phyloP scores from a whole-genome alignment of 2,113 vertebrate genomes.

The Phoxinus phoxinus region DNA sequence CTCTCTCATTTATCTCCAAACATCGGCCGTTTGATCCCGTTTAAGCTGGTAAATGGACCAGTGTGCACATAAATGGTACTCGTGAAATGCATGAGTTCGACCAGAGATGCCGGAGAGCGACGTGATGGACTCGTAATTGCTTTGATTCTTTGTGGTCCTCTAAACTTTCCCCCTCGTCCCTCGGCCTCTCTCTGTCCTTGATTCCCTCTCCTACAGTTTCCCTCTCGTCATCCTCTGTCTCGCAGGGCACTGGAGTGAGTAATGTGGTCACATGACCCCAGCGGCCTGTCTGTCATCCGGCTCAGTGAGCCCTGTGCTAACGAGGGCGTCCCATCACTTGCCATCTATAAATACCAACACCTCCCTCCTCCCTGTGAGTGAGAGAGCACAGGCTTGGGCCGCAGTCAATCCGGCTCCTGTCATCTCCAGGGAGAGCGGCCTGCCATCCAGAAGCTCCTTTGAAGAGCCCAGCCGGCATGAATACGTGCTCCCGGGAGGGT shows the following conservation, averaged over 20 bases:
- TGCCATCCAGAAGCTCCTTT: slow-evolving; percentile 52
- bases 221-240: slow-evolving; percentile 54
- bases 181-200: not conserved
- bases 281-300: slow-evolving; percentile 74
- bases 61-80: not conserved
- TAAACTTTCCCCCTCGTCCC: not conserved
- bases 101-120: not conserved
- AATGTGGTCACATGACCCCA: slow-evolving; percentile 77
- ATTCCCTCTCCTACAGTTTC: slow-evolving; percentile 50
- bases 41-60: not conserved
- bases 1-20: slow-evolving; percentile 36
- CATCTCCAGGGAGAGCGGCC: slow-evolving; percentile 46
- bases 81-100: not conserved
- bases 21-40: not conserved
- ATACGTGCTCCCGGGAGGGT: not conserved
- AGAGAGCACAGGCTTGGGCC: slow-evolving; percentile 54
- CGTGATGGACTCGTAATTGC: not conserved
- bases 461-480: slow-evolving; percentile 37
- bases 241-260: slow-evolving; percentile 66
- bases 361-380: slow-evolving; percentile 50
- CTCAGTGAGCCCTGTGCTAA: slow-evolving; percentile 75
- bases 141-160: not conserved
- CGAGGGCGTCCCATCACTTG: slow-evolving; percentile 77
- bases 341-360: slow-evolving; percentile 78
- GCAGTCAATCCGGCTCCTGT: slow-evolving; percentile 57